phyloP scores from a whole-genome alignment of 2,113 vertebrate genomes.

The Hippolais icterina region DNA sequence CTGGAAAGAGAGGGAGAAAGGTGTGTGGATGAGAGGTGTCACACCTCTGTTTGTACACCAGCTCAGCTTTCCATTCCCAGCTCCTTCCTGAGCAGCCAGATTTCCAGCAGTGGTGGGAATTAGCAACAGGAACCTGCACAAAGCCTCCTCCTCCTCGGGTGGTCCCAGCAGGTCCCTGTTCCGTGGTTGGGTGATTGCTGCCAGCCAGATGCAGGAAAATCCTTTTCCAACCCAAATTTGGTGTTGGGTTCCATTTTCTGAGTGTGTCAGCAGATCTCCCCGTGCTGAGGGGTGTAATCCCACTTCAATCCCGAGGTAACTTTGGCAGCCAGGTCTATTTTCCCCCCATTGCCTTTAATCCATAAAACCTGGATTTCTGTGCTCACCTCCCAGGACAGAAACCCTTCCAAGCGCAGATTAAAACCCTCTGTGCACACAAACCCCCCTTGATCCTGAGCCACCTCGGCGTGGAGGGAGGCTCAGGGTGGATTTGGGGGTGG shows the following conservation, averaged over 20 bases:
- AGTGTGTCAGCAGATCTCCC: conserved; percentile 35
- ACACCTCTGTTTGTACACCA: accelerated
- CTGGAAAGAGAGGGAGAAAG: neutral
- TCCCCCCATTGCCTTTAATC: conserved; percentile 26
- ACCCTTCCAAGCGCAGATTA: conserved; percentile 37
- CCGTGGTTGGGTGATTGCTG: neutral
- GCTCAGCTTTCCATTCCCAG: neutral
- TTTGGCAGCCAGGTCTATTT: conserved; percentile 26
- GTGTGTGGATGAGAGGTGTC: neutral
- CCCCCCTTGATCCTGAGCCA: neutral
- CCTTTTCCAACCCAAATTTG: conserved; percentile 26
- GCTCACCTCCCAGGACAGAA: conserved; percentile 19
- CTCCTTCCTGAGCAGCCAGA: neutral
- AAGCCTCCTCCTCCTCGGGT: neutral
- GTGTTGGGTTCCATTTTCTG: conserved; percentile 14
- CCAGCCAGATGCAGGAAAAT: neutral
- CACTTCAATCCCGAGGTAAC: neutral
- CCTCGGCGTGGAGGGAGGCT: neutral
- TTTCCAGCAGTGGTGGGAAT: neutral
- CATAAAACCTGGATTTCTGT: conserved; percentile 34
- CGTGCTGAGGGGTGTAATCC: neutral
- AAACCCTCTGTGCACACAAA: conserved; percentile 29
- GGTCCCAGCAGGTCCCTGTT: conserved; percentile 11
- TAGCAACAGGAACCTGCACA: neutral
- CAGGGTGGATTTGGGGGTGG: neutral